Evolutionary conservation across 2,888 invertebrate genomes (phyloP).

Genomic region (Diplolepis rosae): DNA sequence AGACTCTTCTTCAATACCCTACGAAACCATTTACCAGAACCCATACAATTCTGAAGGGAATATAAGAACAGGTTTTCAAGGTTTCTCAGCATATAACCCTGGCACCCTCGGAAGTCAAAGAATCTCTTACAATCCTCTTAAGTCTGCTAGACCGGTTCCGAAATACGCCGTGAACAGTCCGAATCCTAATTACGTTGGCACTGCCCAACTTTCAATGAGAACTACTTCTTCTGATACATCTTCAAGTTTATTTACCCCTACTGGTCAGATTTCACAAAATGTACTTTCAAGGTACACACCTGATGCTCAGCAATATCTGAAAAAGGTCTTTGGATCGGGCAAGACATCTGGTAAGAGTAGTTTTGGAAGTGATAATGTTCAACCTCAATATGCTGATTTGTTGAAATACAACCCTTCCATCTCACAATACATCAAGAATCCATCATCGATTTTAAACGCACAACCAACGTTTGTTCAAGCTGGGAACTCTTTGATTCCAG

Average conservation of each 20-base stretch:
- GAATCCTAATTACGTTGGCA: conserved; percentile 61
- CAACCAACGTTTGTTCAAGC: conserved; percentile 70
- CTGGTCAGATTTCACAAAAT: conserved; percentile 48
- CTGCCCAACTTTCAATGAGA: conserved; percentile 39
- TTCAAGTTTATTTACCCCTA: conserved; percentile 40
- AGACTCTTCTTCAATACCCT: conserved; percentile 35
- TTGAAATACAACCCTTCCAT: conserved; percentile 70
- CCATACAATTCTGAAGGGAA: conserved; percentile 42
- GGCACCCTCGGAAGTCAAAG: neutral
- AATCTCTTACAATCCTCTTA: conserved; percentile 3
- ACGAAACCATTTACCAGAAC: conserved; percentile 44
- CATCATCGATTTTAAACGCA: conserved; percentile 68
- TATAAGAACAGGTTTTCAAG: neutral
- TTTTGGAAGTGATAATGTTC: conserved; percentile 38
- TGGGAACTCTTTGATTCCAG: conserved; percentile 68
- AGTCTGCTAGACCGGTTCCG: conserved; percentile 36
- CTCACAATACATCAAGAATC: conserved; percentile 69
- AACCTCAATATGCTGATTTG: conserved; percentile 60
- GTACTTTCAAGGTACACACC: conserved; percentile 53
- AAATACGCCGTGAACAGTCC: conserved; percentile 61
- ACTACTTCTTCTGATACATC: conserved; percentile 42
- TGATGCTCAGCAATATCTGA: conserved; percentile 58
- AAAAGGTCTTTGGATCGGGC: conserved; percentile 53
- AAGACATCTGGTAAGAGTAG: conserved; percentile 40
- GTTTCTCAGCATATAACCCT: neutral